A percentile compares a stretch with the other conserved stretches of the same genome.
Conservation (phyloP, 2,797 vertebrate species). For the Kryptopterus vitreolus region DNA sequence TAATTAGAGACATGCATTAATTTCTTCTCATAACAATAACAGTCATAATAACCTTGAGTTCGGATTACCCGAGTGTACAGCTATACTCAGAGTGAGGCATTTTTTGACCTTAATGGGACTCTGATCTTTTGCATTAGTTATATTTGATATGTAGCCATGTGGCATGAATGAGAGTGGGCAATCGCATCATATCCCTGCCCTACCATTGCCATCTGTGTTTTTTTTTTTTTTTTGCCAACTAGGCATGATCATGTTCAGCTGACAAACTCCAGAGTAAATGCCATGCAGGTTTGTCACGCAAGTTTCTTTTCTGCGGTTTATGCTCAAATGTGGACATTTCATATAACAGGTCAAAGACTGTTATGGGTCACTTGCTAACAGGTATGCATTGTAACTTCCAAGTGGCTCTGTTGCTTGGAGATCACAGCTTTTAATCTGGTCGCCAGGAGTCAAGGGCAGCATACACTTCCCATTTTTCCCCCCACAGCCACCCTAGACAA, state of each 20-base stretch:
- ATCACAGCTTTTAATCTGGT: background rate
- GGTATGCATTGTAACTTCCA: background rate
- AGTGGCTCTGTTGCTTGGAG: background rate
- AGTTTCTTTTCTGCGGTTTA: background rate
- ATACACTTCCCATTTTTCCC: too few species aligned
- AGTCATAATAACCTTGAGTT: background rate
- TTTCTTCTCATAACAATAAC: background rate
- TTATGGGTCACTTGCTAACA: background rate
- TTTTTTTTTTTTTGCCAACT: background rate
- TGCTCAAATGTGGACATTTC: background rate
- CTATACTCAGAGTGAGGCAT: background rate
- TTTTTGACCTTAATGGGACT: background rate
- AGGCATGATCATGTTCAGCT: background rate
- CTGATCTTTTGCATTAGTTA: background rate
- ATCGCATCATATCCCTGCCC: background rate
- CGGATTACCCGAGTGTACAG: background rate
- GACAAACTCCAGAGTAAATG: background rate
- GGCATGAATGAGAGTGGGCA: background rate
- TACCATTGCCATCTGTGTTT: background rate
- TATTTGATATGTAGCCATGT: constrained; percentile 10
- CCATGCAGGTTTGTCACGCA: background rate
- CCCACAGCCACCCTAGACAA: background rate
- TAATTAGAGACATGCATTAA: constrained; percentile 11
- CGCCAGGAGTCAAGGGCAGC: background rate
- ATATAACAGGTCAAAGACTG: background rate